phyloP scores from a whole-genome alignment of 2,888 invertebrate species.

The Lamellibrachia satsuma region DNA sequence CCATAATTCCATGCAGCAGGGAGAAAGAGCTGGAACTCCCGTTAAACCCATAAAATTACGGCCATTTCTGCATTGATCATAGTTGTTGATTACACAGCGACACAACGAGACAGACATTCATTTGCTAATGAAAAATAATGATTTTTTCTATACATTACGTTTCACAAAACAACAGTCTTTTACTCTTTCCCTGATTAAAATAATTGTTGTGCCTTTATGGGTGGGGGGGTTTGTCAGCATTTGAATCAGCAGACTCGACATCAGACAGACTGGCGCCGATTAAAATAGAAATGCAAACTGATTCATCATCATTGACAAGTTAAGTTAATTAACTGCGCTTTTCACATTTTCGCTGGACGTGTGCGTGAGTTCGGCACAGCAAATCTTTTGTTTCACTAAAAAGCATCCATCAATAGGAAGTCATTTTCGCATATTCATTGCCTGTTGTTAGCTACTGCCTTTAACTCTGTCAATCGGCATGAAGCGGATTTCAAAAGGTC shows the following conservation, averaged over 20 bases:
- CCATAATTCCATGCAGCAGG: not conserved
- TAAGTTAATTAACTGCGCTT: not conserved
- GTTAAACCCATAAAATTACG: not conserved
- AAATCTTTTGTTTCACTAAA: not conserved
- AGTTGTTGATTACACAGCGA: not conserved
- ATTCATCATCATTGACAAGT: not conserved
- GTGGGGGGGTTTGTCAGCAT: not conserved
- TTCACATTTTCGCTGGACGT: not conserved
- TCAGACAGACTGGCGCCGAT: not conserved
- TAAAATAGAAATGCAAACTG: not conserved
- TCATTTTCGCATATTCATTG: not conserved
- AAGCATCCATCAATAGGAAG: not conserved
- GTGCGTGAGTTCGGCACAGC: not conserved
- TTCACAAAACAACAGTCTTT: not conserved
- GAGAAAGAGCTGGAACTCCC: not conserved
- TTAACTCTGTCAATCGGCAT: not conserved
- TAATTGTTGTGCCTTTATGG: not conserved
- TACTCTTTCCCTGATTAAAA: slow-evolving; percentile 6
- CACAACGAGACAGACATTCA: not conserved
- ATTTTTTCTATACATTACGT: not conserved
- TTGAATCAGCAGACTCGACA: not conserved
- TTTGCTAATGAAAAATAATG: not conserved
- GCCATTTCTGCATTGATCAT: not conserved
- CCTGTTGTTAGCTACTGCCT: not conserved
- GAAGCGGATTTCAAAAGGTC: not conserved